Conservation (phyloP, 2,113 vertebrate species). For the Urocynchramus pylzowi region DNA sequence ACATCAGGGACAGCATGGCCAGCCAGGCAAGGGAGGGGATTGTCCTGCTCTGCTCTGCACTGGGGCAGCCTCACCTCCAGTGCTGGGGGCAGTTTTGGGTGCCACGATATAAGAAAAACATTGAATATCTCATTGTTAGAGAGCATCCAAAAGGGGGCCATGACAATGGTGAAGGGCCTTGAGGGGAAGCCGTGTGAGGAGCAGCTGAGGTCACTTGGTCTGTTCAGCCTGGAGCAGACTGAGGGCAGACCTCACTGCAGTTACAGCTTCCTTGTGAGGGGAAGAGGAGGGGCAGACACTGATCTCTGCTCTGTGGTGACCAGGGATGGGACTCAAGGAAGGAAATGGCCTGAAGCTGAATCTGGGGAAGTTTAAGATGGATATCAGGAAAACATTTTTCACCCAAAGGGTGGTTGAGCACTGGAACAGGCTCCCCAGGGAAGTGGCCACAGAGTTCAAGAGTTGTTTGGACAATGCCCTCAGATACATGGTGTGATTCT, state of each 20-base stretch:
- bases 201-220: rapidly evolving
- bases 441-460: background rate
- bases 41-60: background rate
- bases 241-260: background rate
- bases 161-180: rapidly evolving
- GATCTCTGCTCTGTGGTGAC: background rate
- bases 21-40: background rate
- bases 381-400: background rate
- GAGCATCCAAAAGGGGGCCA: rapidly evolving
- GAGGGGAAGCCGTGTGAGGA: rapidly evolving
- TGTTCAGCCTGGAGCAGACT: background rate
- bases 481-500: background rate
- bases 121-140: background rate
- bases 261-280: rapidly evolving
- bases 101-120: background rate
- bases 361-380: rapidly evolving
- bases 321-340: rapidly evolving
- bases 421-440: background rate
- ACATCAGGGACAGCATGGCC: rapidly evolving
- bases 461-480: background rate
- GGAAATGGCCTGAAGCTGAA: background rate
- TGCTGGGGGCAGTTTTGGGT: background rate
- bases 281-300: rapidly evolving
- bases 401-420: background rate
- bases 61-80: background rate